Conservation (phyloP, 92 coral and sea anemone species). For the Porites cylindrica region DNA sequence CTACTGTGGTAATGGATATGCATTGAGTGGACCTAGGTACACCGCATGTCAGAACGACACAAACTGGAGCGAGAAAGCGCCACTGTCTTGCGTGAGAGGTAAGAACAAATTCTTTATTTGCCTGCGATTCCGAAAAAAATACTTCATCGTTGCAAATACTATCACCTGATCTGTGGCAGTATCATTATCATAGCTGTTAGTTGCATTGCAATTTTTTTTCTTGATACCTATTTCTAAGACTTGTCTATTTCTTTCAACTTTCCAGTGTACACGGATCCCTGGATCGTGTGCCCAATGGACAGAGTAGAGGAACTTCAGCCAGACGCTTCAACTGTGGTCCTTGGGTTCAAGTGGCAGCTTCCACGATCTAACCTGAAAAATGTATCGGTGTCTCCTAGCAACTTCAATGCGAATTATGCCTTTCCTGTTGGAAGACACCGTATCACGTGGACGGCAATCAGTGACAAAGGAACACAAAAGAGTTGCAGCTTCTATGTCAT, state of each 20-base stretch:
- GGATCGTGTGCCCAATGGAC: slow-evolving; percentile 93
- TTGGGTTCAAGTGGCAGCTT: slow-evolving; percentile 86
- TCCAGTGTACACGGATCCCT: slow-evolving; percentile 88
- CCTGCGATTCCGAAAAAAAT: too few species aligned
- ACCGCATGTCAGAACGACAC: slow-evolving; percentile 86
- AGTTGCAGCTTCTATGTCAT: slow-evolving; percentile 84
- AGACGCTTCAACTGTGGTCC: slow-evolving; percentile 65
- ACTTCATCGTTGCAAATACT: too few species aligned
- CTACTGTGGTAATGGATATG: slow-evolving; percentile 90
- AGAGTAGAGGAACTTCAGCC: slow-evolving; percentile 74
- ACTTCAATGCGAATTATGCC: slow-evolving; percentile 77
- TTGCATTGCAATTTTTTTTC: too few species aligned
- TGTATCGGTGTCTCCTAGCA: slow-evolving; percentile 75
- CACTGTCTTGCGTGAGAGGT: slow-evolving; percentile 91
- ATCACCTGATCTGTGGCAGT: too few species aligned
- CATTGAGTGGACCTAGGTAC: slow-evolving; percentile 90
- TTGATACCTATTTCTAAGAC: too few species aligned
- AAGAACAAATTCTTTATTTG: neutral
- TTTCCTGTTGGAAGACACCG: slow-evolving; percentile 95
- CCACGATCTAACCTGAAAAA: slow-evolving; percentile 90
- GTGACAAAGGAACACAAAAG: slow-evolving; percentile 74
- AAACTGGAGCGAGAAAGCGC: slow-evolving; percentile 83
- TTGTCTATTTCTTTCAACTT: neutral
- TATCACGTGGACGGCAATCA: slow-evolving; percentile 93
- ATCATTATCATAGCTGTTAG: too few species aligned